Evolutionary conservation across 2,113 vertebrate genomes (phyloP).

Genomic region (Megalops atlanticus): DNA sequence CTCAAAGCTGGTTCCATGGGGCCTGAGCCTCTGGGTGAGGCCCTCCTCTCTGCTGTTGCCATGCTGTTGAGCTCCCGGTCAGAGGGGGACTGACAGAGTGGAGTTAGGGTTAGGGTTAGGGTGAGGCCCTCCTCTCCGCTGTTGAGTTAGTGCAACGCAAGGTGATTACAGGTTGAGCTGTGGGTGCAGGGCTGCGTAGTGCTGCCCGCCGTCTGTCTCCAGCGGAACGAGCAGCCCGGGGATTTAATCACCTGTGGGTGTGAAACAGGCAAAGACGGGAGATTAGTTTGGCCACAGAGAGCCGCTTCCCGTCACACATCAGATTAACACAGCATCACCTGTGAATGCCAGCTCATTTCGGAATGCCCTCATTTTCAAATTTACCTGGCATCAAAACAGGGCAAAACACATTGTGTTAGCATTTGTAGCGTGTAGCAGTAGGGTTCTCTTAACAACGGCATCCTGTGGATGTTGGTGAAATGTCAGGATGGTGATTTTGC

Average conservation of each 20-base stretch:
- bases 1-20: neutral
- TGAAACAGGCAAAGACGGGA: neutral
- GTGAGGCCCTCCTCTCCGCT: no score
- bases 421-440: neutral
- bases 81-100: no score
- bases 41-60: neutral
- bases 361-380: neutral
- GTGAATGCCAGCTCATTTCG: neutral
- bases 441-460: no score
- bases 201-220: neutral
- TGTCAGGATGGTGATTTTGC: neutral
- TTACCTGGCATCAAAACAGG: neutral
- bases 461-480: no score
- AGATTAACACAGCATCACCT: neutral
- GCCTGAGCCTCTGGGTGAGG: neutral
- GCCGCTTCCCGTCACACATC: neutral
- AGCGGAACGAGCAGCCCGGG: neutral
- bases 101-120: no score
- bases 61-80: no score
- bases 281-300: neutral
- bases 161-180: neutral
- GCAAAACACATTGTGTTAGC: neutral
- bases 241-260: neutral
- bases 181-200: neutral
- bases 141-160: neutral